Conservation (phyloP, 1,140 invertebrate species). For the Drosophila teissieri region DNA sequence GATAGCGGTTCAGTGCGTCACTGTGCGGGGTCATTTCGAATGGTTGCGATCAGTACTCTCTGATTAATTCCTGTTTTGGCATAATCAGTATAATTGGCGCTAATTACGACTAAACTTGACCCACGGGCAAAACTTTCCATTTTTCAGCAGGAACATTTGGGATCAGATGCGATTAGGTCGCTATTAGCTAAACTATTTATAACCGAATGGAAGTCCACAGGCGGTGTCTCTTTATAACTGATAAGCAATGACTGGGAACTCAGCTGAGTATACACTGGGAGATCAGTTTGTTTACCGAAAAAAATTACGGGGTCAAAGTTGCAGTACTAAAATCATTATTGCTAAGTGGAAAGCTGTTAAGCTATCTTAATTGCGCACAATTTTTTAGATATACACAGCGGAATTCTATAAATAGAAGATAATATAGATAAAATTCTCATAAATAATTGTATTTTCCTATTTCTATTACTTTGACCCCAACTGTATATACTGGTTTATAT, state of each 20-base stretch:
- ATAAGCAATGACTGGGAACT: conserved; percentile 34
- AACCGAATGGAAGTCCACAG: neutral
- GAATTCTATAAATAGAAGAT: too few relatives aligned
- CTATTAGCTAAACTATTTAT: conserved; percentile 21
- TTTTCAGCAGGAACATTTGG: conserved; percentile 8
- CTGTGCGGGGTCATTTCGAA: conserved; percentile 20
- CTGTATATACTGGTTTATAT: neutral
- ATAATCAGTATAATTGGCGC: conserved; percentile 36
- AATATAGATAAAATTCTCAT: too few relatives aligned
- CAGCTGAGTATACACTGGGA: conserved; percentile 9
- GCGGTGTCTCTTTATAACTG: conserved; percentile 39
- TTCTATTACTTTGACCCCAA: neutral
- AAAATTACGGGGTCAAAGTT: conserved; percentile 9
- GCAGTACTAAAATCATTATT: neutral
- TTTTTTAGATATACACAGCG: too few relatives aligned
- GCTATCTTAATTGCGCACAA: too few relatives aligned
- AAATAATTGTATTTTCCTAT: too few relatives aligned
- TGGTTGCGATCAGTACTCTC: conserved; percentile 8
- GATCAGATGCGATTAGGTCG: conserved; percentile 12
- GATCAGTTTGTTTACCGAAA: conserved; percentile 27
- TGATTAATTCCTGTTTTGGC: conserved; percentile 15
- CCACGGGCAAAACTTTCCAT: conserved; percentile 37
- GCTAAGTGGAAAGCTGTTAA: neutral
- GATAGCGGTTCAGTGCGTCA: conserved; percentile 36
- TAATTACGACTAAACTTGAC: conserved; percentile 36